Conservation (phyloP, 2,113 vertebrate genomes). For the Cisticola juncidis region DNA sequence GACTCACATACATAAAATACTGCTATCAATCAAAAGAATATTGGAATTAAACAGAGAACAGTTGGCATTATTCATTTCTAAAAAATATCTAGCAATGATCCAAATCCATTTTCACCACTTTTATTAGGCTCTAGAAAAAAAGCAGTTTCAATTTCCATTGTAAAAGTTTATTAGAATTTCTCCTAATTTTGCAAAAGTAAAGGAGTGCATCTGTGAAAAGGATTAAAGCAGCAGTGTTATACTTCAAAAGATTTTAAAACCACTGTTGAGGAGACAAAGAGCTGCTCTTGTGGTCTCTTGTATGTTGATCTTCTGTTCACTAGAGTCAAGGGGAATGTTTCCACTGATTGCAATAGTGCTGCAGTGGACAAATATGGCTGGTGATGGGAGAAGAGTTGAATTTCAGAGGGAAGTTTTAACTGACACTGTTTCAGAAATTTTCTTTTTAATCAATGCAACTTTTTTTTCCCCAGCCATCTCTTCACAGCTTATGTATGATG, state of each 20-base stretch:
- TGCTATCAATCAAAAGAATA: not conserved
- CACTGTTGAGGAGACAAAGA: not conserved
- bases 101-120: not conserved
- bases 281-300: not conserved
- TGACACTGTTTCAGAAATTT: not conserved
- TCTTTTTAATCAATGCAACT: constrained; percentile 36
- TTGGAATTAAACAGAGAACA: not conserved
- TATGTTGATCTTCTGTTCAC: not conserved
- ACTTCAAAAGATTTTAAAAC: not conserved
- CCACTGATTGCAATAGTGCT: not conserved
- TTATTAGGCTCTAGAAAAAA: not conserved
- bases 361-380: not conserved
- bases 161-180: not conserved
- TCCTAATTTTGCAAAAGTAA: not conserved
- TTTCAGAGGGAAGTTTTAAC: constrained; percentile 6
- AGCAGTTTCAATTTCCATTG: not conserved
- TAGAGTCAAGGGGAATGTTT: not conserved
- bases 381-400: not conserved
- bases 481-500: not conserved
- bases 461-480: not conserved
- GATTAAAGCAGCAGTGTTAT: not conserved
- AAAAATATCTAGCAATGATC: not conserved
- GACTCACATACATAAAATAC: not conserved
- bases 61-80: not conserved
- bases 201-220: not conserved